Percentiles rank a stretch among this genome's conserved stretches.
phyloP scores from a whole-genome alignment of 53 echinoderm and acorn worm species.

The Hippasteria phrygiana region DNA sequence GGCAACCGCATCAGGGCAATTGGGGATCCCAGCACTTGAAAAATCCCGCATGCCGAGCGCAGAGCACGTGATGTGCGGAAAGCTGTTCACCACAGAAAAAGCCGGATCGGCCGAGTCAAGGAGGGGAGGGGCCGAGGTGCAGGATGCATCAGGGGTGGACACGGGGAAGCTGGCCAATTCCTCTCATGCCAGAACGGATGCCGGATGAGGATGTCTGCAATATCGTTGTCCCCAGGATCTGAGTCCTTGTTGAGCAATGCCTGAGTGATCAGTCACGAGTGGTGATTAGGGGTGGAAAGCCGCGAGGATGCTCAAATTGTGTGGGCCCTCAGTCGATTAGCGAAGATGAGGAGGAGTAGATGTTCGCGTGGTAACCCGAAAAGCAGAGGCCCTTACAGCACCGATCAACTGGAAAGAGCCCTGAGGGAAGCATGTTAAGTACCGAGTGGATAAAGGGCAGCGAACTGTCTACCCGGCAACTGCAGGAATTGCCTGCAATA shows the following conservation, averaged over 20 bases:
- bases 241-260: neutral
- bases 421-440: too few relatives aligned
- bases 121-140: neutral
- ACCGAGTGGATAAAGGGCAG: too few relatives aligned
- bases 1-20: too few relatives aligned
- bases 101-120: neutral
- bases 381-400: too few relatives aligned
- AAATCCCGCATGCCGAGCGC: too few relatives aligned
- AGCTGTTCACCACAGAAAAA: neutral
- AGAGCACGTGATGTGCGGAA: too few relatives aligned
- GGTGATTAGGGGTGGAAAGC: neutral
- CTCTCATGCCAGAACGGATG: neutral
- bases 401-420: too few relatives aligned
- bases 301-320: neutral
- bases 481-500: too few relatives aligned
- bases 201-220: neutral
- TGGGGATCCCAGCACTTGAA: too few relatives aligned
- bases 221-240: neutral
- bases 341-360: too few relatives aligned
- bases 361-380: too few relatives aligned
- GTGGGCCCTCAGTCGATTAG: neutral
- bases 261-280: neutral
- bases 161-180: neutral
- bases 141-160: neutral
- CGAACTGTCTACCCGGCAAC: too few relatives aligned